Conservation (phyloP, 2,797 vertebrate genomes). For the Macropus fuliginosus region DNA sequence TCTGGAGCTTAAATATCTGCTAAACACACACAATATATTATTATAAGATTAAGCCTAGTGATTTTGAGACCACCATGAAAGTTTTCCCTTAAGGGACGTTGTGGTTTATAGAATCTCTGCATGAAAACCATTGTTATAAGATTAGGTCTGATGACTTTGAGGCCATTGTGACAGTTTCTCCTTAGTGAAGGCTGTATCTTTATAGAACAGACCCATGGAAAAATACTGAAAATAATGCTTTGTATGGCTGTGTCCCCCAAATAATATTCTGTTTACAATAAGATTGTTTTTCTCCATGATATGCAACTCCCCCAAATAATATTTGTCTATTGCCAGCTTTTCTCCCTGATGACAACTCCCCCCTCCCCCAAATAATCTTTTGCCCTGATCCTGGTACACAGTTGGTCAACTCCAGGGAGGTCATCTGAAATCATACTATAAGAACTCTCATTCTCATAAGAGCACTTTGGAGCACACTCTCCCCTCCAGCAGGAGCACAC, state of each 20-base stretch:
- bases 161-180: not conserved
- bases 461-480: not conserved
- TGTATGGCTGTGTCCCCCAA: not conserved
- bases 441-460: not conserved
- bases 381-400: not conserved
- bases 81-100: not conserved
- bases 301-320: not conserved
- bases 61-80: not conserved
- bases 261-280: not conserved
- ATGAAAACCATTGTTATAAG: not conserved
- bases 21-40: not conserved
- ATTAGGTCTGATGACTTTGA: not conserved
- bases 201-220: not conserved
- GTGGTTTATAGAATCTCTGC: not conserved
- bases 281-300: not conserved
- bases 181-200: not conserved
- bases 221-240: not conserved
- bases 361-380: not conserved
- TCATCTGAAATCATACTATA: not conserved
- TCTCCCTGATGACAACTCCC: not conserved
- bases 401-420: not conserved
- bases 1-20: not conserved
- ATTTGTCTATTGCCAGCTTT: not conserved
- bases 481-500: not conserved
- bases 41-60: not conserved